A percentile compares a stretch with the other conserved stretches of the same genome.
Conservation (phyloP, 37 sponge, comb jelly and placozoan genomes). For the Spongia lamella region DNA sequence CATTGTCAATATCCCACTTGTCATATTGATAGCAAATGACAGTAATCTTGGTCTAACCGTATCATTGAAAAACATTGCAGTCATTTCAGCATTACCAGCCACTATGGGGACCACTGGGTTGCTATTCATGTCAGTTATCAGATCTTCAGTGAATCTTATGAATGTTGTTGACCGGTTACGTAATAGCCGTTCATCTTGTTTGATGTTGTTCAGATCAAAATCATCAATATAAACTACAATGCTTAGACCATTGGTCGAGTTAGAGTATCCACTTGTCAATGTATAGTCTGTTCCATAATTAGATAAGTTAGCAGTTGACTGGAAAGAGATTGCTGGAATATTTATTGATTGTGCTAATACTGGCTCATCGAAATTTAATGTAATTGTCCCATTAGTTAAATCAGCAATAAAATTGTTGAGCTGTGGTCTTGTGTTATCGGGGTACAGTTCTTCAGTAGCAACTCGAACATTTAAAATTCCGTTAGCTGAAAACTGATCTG, state of each 20-base stretch:
- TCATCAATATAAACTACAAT: conserved; percentile 39
- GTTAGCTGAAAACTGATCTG: conserved; percentile 11
- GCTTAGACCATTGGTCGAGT: conserved; percentile 57
- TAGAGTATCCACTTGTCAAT: conserved; percentile 65
- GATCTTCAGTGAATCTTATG: conserved; percentile 51
- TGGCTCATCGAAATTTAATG: conserved; percentile 78
- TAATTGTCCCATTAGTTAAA: conserved; percentile 52
- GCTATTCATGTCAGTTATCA: conserved; percentile 75
- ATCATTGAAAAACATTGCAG: conserved; percentile 51
- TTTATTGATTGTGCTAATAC: conserved; percentile 52
- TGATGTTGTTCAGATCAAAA: conserved; percentile 75
- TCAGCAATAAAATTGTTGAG: conserved; percentile 53
- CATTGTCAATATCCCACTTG: conserved; percentile 51
- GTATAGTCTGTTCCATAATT: conserved; percentile 28
- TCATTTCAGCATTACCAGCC: conserved; percentile 37
- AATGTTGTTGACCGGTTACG: conserved; percentile 44
- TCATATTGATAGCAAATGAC: conserved; percentile 77
- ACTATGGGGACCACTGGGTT: conserved; percentile 44
- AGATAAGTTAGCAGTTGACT: conserved; percentile 39
- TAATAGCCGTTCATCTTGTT: conserved; percentile 58
- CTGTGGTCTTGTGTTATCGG: conserved; percentile 49
- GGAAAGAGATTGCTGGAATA: conserved; percentile 63
- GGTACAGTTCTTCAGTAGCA: background rate
- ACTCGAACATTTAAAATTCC: conserved; percentile 17
- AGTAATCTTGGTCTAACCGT: conserved; percentile 43